Base-by-base conservation (phyloP, 2,888 invertebrate species). In the Trachelus tabidus region DNA sequence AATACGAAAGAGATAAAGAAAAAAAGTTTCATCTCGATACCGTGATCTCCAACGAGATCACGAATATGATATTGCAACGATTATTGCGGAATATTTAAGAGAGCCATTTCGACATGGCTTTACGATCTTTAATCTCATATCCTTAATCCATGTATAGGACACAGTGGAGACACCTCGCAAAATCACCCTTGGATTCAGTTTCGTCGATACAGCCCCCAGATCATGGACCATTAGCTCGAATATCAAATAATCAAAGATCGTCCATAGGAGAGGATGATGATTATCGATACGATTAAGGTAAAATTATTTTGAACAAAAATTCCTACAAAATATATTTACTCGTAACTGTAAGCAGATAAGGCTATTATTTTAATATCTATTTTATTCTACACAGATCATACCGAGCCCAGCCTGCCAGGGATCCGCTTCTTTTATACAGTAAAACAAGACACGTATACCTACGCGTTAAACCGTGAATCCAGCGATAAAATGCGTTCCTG, bases 401-500 rank as follows among this genome's bases (percentile, higher is more conserved):
- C 9, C 1, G 23, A 9, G 9, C 23, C 56, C 56, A 9, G 23
- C 56, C 56, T 2, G 23, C 9, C 56, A 9, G 23, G 4, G 4
- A 34, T 34, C 34, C 23, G 23, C 23, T 23, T 23, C 56, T 56
- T 23, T 23, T 56, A 23, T 23, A 56, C 23, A 56, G 23, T 56
- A 23, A 56, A 56, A 23, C 23, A 23, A 15, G 23, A 56, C 23
- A 23, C 56, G 56, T 56, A 23, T 56, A 56, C 23, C 23, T 23
- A 56, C 15, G 56, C 23, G 56, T 23, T 15, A 56, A 56, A 56
- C 56, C 23, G 9, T 23, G 86, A 87, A 86, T 85, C 79, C 77
- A 78, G 83, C 86, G 87, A 87, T 89, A 89, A 88, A 90, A 87
- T 83, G 84, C 83, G 82, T 80, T 73, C 71, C 77, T 75, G 73